Base-by-base conservation (phyloP, 2,888 invertebrate genomes). In the Chirona hameri region DNA sequence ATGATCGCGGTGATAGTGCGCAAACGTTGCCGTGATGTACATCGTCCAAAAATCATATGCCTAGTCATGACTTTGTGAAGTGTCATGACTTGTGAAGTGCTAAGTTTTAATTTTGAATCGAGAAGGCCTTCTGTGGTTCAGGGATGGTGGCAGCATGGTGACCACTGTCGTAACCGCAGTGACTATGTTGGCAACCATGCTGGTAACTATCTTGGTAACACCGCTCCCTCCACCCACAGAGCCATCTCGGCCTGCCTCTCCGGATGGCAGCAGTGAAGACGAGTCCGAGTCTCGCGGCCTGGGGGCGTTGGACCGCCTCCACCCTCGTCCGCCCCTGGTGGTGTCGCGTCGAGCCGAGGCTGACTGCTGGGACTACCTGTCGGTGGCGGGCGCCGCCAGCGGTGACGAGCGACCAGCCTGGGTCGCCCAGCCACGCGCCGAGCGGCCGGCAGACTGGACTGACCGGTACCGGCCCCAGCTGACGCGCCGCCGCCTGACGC, bases 291-390 rank as follows among this genome's bases (percentile, higher is more conserved):
- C 27, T 3, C 21, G 18, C 18, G 46, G 27, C 24, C 15, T 9
- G 9, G 31, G 39, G 21, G 46, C 14, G 27, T 24, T 4, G 4
- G 27, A 39, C 24, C 31, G 29, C 14, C 29, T 69, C 24, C 14
- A 10, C 76, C 15, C 18, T 24, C 76, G 76, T 39, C 76, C 76
- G 39, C 24, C 76, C 0, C 76, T 76, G 76, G 24, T 46, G 24
- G 39, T 76, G 46, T 9, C 46, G 0, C 76, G 46, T 24, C 39
- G 39, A 1, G 9, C 76, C 24, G 76, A 39, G 12, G 76, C 24
- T 46, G 76, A 76, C 31, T 39, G 76, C 76, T 27, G 46, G 27
- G 27, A 76, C 39, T 72, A 72, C 72, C 31, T 72, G 72, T 72
- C 76, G 76, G 31, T 39, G 76, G 39, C 24, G 18, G 72, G 24